Percentiles rank a stretch among this genome's conserved stretches.
Conservation (phyloP, 1,140 invertebrate genomes). For the Sycophila sp. region DNA sequence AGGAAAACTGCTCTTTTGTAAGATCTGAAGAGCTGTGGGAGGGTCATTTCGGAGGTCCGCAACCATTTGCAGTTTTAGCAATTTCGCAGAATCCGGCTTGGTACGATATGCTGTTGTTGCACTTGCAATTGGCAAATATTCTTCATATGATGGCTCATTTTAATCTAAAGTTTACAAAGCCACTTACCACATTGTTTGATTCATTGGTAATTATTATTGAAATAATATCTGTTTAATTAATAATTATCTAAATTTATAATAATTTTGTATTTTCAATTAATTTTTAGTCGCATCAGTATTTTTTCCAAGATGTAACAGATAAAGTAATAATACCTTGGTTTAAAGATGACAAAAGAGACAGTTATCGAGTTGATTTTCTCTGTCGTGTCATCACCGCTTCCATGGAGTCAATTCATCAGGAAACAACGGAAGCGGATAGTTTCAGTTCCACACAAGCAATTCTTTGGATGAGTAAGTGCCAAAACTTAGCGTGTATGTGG, state of each 20-base stretch:
- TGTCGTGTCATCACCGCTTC: conserved; percentile 73
- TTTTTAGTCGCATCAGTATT: conserved; percentile 65
- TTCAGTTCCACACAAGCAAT: conserved; percentile 71
- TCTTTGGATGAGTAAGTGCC: conserved; percentile 76
- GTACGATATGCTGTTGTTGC: conserved; percentile 79
- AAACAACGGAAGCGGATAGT: conserved; percentile 65
- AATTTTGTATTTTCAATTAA: neutral
- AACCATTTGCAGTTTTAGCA: conserved; percentile 80
- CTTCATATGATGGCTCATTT: conserved; percentile 84
- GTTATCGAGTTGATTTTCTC: conserved; percentile 71
- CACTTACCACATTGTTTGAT: conserved; percentile 82
- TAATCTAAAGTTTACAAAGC: conserved; percentile 77
- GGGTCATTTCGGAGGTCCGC: conserved; percentile 64
- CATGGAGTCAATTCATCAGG: conserved; percentile 70
- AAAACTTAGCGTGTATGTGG: conserved; percentile 81
- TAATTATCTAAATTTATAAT: conserved; percentile 18
- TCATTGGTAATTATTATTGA: conserved; percentile 65
- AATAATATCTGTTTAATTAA: conserved; percentile 44
- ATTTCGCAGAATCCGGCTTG: conserved; percentile 79
- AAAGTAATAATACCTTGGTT: conserved; percentile 60
- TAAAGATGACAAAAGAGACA: conserved; percentile 65
- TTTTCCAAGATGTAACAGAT: conserved; percentile 66
- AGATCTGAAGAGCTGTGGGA: conserved; percentile 78
- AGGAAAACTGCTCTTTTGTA: conserved; percentile 58
- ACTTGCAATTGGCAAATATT: conserved; percentile 79